A percentile compares a stretch with the other conserved stretches of the same genome.
phyloP scores from a whole-genome alignment of 2,888 invertebrate species.

The Tethea ocularis region DNA sequence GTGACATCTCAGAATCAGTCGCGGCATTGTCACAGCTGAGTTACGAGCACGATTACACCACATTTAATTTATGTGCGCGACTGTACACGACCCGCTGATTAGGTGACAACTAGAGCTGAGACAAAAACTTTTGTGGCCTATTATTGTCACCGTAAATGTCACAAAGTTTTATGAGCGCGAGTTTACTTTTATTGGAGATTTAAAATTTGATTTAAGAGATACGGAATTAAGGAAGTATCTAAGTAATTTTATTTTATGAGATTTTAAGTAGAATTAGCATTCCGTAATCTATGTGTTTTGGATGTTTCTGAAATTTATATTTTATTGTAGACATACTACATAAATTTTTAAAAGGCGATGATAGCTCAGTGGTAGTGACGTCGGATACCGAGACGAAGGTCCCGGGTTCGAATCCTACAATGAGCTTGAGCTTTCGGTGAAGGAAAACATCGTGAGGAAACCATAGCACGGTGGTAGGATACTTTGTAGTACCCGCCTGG shows the following conservation, averaged over 20 bases:
- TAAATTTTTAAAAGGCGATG: no score
- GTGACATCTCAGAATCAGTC: constrained; percentile 49
- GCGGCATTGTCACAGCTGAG: constrained; percentile 25
- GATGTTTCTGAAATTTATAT: not conserved
- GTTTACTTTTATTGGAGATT: constrained; percentile 32
- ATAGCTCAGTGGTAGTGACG: no score
- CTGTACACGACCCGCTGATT: constrained; percentile 27
- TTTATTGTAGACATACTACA: no score
- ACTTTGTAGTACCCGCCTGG: no score
- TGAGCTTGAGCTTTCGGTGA: no score
- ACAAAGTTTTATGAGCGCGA: constrained; percentile 22
- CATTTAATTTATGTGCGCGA: constrained; percentile 24
- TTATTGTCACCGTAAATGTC: constrained; percentile 25
- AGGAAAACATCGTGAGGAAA: no score
- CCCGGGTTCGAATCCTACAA: no score
- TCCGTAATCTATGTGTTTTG: not conserved
- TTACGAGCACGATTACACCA: constrained; percentile 44
- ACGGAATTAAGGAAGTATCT: constrained; percentile 25
- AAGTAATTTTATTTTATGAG: constrained; percentile 8
- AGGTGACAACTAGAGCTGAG: constrained; percentile 24
- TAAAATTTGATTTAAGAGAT: constrained; percentile 35
- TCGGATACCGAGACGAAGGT: no score
- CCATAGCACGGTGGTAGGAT: no score
- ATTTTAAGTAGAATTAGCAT: not conserved
- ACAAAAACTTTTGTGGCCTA: constrained; percentile 30